Evolutionary conservation across 1,140 invertebrate species (phyloP).

Genomic region (Agrilus planipennis): DNA sequence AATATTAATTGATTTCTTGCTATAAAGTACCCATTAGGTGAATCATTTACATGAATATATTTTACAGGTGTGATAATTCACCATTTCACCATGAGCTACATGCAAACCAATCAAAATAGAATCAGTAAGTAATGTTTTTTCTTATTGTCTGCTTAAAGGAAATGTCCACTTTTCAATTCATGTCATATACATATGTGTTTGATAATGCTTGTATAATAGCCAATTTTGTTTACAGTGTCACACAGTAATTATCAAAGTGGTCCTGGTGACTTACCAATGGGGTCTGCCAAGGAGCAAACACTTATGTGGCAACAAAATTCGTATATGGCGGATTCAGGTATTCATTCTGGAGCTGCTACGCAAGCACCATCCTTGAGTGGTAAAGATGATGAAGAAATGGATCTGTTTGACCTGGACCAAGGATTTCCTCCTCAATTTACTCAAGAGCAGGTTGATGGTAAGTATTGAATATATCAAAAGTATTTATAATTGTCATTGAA

Average conservation of each 20-base stretch:
- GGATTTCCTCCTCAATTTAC: slow-evolving; percentile 82
- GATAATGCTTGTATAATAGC: background rate
- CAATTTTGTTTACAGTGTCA: slow-evolving; percentile 48
- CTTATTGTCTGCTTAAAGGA: too few relatives aligned
- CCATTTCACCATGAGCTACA: slow-evolving; percentile 58
- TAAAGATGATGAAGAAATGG: slow-evolving; percentile 80
- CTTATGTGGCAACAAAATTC: slow-evolving; percentile 92
- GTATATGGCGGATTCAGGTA: slow-evolving; percentile 90
- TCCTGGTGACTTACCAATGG: slow-evolving; percentile 59
- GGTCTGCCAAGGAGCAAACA: slow-evolving; percentile 77
- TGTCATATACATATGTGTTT: too few relatives aligned
- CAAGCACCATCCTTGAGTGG: slow-evolving; percentile 82
- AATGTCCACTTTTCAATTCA: too few relatives aligned
- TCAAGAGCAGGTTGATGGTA: slow-evolving; percentile 90
- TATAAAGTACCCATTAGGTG: too few relatives aligned
- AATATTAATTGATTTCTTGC: too few relatives aligned
- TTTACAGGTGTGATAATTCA: slow-evolving; percentile 26
- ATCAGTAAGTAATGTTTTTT: slow-evolving; percentile 55
- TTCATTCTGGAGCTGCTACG: slow-evolving; percentile 89
- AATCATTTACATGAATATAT: too few relatives aligned
- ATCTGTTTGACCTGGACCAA: slow-evolving; percentile 84
- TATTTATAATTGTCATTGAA: too few relatives aligned
- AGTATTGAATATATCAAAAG: too few relatives aligned
- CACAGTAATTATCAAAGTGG: slow-evolving; percentile 69
- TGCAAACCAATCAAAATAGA: slow-evolving; percentile 60